Evolutionary conservation across 2,888 invertebrate genomes (phyloP).

Genomic region (Ophioninae sp.): DNA sequence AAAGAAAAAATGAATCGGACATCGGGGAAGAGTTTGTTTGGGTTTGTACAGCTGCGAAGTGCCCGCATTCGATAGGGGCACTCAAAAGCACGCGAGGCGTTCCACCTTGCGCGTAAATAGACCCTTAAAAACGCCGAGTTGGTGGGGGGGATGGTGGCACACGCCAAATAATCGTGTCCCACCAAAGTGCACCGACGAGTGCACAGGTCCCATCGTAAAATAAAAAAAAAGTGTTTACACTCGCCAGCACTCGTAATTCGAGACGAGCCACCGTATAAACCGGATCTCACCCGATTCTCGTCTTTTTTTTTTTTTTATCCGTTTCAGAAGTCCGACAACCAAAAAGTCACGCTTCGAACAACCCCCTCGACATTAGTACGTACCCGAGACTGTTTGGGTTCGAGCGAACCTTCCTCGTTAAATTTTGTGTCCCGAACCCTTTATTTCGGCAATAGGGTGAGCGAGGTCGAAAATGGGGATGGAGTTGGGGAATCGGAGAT

Average conservation of each 20-base stretch:
- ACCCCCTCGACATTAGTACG: background rate
- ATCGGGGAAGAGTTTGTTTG: constrained; percentile 19
- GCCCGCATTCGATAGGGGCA: constrained; percentile 10
- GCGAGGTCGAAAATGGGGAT: background rate
- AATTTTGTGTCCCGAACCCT: constrained; percentile 7
- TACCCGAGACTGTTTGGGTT: background rate
- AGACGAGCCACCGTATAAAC: constrained; percentile 33
- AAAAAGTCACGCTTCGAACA: constrained; percentile 36
- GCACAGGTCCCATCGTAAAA: background rate
- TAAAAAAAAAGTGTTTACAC: constrained; percentile 8
- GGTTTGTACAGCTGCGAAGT: constrained; percentile 31
- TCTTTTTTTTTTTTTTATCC: constrained; percentile 8
- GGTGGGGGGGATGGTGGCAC: background rate
- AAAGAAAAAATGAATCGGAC: constrained; percentile 5
- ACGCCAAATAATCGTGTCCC: constrained; percentile 22
- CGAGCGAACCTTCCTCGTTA: background rate
- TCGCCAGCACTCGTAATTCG: constrained; percentile 26
- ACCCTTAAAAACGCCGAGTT: background rate
- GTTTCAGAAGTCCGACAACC: constrained; percentile 40
- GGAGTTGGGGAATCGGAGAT: too few species aligned
- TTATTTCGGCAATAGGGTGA: background rate
- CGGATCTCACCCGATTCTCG: constrained; percentile 15
- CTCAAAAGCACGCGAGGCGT: constrained; percentile 1
- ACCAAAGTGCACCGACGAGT: background rate
- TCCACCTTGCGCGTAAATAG: constrained; percentile 27